Percentiles rank a stretch among this genome's conserved stretches.
Evolutionary conservation across 2,888 invertebrate genomes (phyloP).

Genomic region (Penaeus monodon): DNA sequence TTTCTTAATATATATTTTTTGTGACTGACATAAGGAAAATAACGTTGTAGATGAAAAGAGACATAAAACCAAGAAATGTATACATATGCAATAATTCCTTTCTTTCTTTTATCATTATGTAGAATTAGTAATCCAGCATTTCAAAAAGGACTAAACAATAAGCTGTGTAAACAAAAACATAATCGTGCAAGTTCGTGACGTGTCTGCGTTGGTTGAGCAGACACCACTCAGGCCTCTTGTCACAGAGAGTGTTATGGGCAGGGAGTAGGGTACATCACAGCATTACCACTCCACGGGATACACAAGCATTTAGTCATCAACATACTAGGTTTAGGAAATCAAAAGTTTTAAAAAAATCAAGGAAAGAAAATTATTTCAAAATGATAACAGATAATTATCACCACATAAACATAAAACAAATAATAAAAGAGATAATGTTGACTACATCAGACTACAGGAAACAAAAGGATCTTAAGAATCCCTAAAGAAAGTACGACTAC

Average conservation of each 20-base stretch:
- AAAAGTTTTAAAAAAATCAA: slow-evolving; percentile 7
- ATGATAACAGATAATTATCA: background rate
- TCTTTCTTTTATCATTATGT: background rate
- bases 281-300: slow-evolving; percentile 29
- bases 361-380: background rate
- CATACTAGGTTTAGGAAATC: background rate
- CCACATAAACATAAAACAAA: background rate
- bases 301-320: slow-evolving; percentile 30
- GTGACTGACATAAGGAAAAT: no score
- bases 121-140: background rate
- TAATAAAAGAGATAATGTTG: background rate
- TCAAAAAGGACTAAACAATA: slow-evolving; percentile 18
- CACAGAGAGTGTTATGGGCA: slow-evolving; percentile 20
- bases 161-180: slow-evolving; percentile 9
- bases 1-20: no score
- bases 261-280: slow-evolving; percentile 39
- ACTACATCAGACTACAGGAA: slow-evolving; percentile 30
- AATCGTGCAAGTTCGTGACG: slow-evolving; percentile 15
- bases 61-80: background rate
- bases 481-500: background rate
- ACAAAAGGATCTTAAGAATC: slow-evolving; percentile 7
- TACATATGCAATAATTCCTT: background rate
- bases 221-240: slow-evolving; percentile 25
- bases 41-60: no score
- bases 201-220: background rate